Evolutionary conservation across 1,140 invertebrate genomes (phyloP).

Genomic region (Dendroctonus valens): DNA sequence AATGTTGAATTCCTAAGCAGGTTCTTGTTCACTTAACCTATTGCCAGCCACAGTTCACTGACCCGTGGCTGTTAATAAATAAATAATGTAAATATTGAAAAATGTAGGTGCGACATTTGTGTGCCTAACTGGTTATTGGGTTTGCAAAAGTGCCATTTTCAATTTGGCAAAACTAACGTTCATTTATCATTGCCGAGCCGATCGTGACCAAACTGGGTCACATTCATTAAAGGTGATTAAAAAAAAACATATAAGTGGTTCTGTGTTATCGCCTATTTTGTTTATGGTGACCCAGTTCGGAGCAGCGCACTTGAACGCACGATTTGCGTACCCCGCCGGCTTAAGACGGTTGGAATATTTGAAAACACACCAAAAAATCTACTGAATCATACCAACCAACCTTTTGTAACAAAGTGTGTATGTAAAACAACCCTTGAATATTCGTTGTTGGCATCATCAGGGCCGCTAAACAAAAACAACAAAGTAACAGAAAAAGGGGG

Average conservation of each 20-base stretch:
- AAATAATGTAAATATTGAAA: constrained; percentile 25
- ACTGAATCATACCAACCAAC: no score
- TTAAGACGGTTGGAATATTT: no score
- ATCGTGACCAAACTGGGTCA: constrained; percentile 13
- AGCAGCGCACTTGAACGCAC: no score
- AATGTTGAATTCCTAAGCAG: no score
- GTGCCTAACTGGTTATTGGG: constrained; percentile 14
- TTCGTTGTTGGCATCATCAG: no score
- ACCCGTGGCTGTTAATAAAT: constrained; percentile 11
- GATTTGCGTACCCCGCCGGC: no score
- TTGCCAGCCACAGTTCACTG: constrained; percentile 1
- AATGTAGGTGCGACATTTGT: constrained; percentile 23
- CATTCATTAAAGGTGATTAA: constrained; percentile 15
- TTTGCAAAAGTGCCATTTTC: constrained; percentile 5
- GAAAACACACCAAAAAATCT: no score
- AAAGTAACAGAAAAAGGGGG: no score
- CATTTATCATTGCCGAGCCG: constrained; percentile 3
- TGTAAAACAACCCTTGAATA: no score
- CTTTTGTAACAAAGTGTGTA: no score
- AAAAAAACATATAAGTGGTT: constrained; percentile 4
- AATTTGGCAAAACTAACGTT: neutral
- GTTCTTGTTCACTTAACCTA: no score
- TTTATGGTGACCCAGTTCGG: constrained; percentile 4
- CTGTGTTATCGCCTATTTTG: constrained; percentile 3
- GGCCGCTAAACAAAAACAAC: no score